Percentiles rank a stretch among this genome's conserved stretches.
phyloP scores from a whole-genome alignment of 2,888 invertebrate genomes.

The Meandrusa payeni region DNA sequence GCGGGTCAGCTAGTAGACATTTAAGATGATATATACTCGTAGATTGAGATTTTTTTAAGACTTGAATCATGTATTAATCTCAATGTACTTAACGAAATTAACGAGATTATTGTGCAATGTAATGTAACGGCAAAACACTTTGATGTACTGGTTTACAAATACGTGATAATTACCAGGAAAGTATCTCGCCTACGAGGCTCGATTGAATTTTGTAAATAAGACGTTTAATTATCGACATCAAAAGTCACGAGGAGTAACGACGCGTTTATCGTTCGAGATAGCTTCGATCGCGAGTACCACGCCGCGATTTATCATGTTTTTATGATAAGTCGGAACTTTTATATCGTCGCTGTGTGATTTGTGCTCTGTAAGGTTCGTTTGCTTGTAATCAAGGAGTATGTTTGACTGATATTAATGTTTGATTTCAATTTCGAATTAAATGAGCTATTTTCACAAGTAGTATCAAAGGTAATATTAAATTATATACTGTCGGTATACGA shows the following conservation, averaged over 20 bases:
- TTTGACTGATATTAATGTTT: no score
- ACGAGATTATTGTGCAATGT: background rate
- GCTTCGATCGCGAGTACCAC: slow-evolving; percentile 4
- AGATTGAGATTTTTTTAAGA: no score
- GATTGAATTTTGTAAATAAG: slow-evolving; percentile 15
- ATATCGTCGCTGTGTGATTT: background rate
- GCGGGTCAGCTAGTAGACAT: no score
- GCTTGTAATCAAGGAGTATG: background rate
- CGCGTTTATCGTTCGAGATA: slow-evolving; percentile 16
- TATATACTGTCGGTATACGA: no score
- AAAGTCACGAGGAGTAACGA: slow-evolving; percentile 10
- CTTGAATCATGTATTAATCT: no score
- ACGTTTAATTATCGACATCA: slow-evolving; percentile 17
- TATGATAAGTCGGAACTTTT: slow-evolving; percentile 5
- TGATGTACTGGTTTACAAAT: background rate
- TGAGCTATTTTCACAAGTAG: no score
- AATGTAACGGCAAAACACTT: slow-evolving; percentile 1
- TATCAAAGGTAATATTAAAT: no score
- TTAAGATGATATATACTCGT: no score
- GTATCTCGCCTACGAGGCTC: background rate
- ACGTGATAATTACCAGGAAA: slow-evolving; percentile 1
- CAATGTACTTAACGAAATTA: background rate
- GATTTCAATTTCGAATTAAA: no score
- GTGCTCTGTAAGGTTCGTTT: slow-evolving; percentile 26
- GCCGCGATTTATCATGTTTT: slow-evolving; percentile 14